Evolutionary conservation across 2,888 invertebrate species (phyloP).

Genomic region (Julus scanicus): DNA sequence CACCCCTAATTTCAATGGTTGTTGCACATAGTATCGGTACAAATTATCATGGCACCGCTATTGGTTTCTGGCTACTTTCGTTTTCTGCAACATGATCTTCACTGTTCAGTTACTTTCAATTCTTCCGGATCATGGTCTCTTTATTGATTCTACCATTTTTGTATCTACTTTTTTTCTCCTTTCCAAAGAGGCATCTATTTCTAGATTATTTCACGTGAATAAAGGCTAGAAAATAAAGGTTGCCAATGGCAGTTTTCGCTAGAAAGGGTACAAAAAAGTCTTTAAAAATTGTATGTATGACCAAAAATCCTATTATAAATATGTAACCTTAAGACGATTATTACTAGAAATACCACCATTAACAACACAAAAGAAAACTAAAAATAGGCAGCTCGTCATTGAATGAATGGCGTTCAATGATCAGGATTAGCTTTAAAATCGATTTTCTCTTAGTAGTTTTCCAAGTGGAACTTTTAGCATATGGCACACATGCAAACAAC

Average conservation of each 20-base stretch:
- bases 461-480: background rate
- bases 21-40: background rate
- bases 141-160: background rate
- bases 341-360: background rate
- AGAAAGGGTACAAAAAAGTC: background rate
- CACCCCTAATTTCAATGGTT: background rate
- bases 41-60: background rate
- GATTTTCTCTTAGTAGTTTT: conserved; percentile 1
- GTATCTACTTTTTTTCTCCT: background rate
- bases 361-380: background rate
- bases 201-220: background rate
- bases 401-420: background rate
- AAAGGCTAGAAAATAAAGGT: background rate
- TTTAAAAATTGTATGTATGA: background rate
- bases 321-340: background rate
- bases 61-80: background rate
- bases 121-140: background rate
- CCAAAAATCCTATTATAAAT: too few species aligned
- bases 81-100: background rate
- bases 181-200: background rate
- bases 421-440: conserved; percentile 37
- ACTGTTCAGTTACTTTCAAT: background rate
- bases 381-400: background rate
- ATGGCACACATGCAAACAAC: conserved; percentile 39
- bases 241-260: background rate